Evolutionary conservation across 2,113 vertebrate genomes (phyloP), one percentile per base, ranked within the genome.

Genomic region (Girardinichthys multiradiatus): DNA sequence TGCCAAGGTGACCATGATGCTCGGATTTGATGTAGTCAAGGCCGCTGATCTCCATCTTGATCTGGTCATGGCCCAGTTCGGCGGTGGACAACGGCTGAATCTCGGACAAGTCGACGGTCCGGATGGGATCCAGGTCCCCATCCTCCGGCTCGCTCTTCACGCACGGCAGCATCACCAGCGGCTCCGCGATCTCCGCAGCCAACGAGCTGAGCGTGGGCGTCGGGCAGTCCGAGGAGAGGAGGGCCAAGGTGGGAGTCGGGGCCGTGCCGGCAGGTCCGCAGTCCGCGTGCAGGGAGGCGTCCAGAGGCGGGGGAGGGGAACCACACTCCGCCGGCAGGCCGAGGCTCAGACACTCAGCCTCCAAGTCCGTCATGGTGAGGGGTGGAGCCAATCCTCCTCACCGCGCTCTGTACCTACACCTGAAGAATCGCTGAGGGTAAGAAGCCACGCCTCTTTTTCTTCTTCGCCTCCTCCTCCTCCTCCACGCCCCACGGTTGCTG

Each of bases 1-100:
- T 71, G 42, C 81, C 64, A 8, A 93, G 92, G 83, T 91, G 94
- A 37, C 82, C 64, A 5, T 93, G 92, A 82, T 91, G 94, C 83
- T 95, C 94, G 0, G 94, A 94, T 81, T 94, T 95, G 80, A 95
- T 95, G 90, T 95, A 95, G 77, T 95, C 94, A 2, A 95, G 88
- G 33, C 94, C 94, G 33, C 93, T 94, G 91, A 95, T 94, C 89
- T 95, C 94, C 94, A 95, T 95, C 87, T 94, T 92, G 84, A 95
- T 92, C 86, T 94, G 94, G 17, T 94, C 94, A 1, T 89, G 91
- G 61, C 93, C 93, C 81, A 95, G 91, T 78, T 94, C 94, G 0
- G 94, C 94, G 0, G 93, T 95, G 79, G 92, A 94, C 69, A 95
- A 91, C 0, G 93, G 88, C 88, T 94, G 94, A 86, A 95, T 95